Percentiles rank a stretch among this genome's conserved stretches.
These are phyloP conservation scores for Euura lappo DNA, from an alignment of 1,140 invertebrate species.

Conservation along the genomic window DNA sequence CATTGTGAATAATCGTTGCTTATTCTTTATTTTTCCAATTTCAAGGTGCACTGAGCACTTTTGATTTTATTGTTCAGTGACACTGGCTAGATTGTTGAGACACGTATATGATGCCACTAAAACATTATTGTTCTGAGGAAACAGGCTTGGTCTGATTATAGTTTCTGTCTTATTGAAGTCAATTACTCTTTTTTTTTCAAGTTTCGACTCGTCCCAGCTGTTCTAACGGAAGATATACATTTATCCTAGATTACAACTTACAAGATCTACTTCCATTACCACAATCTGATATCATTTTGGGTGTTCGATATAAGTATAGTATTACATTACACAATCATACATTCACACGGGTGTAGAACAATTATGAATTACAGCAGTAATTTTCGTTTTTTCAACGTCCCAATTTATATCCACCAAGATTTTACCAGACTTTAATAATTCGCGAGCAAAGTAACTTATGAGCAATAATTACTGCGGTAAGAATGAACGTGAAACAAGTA, in stretches of 20 bases:
- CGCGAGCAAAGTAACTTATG: too few species aligned
- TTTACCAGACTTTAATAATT: too few species aligned
- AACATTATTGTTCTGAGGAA: background rate
- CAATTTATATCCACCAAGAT: too few species aligned
- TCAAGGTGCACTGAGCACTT: background rate
- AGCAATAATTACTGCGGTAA: too few species aligned
- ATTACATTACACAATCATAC: too few species aligned
- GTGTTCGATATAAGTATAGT: background rate
- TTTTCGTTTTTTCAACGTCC: too few species aligned
- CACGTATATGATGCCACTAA: background rate
- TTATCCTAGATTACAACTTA: background rate
- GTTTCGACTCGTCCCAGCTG: background rate
- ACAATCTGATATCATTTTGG: background rate
- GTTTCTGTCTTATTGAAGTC: background rate
- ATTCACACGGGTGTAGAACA: too few species aligned
- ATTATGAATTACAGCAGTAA: too few species aligned
- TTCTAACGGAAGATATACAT: background rate
- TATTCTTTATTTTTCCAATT: background rate
- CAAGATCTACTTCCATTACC: background rate
- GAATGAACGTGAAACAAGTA: too few species aligned
- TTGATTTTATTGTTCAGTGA: too few species aligned
- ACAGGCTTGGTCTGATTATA: background rate
- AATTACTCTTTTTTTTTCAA: background rate
- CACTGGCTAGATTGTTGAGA: too few species aligned
- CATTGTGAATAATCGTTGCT: background rate